Percentiles rank a stretch among this genome's conserved stretches.
These are phyloP conservation scores for Parapristionchus giblindavisi DNA, from an alignment of 2,888 invertebrate genomes.

Conservation along the genomic window DNA sequence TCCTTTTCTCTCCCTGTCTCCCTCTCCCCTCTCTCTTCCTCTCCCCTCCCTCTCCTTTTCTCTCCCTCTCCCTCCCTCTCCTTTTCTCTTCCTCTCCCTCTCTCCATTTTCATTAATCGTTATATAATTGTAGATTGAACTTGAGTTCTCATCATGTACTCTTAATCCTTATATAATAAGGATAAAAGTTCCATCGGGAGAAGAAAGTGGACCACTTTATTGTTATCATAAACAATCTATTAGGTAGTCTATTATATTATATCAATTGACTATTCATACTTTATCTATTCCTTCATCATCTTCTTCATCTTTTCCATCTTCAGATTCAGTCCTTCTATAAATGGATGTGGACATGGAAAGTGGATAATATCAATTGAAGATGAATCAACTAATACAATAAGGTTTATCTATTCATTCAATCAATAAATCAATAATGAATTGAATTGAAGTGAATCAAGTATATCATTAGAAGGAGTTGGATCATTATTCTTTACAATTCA, in stretches of 20 bases:
- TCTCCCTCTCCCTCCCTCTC: neutral
- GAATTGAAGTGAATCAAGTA: slow-evolving; percentile 59
- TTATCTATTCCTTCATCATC: neutral
- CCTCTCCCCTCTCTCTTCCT: neutral
- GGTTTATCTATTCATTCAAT: slow-evolving; percentile 6
- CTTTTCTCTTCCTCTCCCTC: neutral
- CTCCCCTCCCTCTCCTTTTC: neutral
- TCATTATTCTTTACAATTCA: slow-evolving; percentile 60
- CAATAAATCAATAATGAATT: slow-evolving; percentile 36
- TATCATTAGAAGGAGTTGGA: slow-evolving; percentile 60
- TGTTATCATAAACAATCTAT: neutral
- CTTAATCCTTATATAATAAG: slow-evolving; percentile 3
- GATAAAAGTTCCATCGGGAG: slow-evolving; percentile 30
- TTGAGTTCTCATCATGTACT: slow-evolving; percentile 31
- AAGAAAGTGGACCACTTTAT: slow-evolving; percentile 30
- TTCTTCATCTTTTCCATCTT: neutral
- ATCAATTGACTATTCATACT: neutral
- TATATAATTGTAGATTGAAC: slow-evolving; percentile 27
- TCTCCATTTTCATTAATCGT: neutral
- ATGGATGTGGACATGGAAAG: slow-evolving; percentile 36
- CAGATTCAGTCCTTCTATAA: slow-evolving; percentile 26
- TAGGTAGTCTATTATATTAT: slow-evolving; percentile 1
- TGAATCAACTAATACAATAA: neutral
- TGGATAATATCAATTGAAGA: slow-evolving; percentile 37
- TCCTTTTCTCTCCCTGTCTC: neutral